Evolutionary conservation across 2,888 invertebrate genomes (phyloP).

Genomic region (Odontomyia ornata): DNA sequence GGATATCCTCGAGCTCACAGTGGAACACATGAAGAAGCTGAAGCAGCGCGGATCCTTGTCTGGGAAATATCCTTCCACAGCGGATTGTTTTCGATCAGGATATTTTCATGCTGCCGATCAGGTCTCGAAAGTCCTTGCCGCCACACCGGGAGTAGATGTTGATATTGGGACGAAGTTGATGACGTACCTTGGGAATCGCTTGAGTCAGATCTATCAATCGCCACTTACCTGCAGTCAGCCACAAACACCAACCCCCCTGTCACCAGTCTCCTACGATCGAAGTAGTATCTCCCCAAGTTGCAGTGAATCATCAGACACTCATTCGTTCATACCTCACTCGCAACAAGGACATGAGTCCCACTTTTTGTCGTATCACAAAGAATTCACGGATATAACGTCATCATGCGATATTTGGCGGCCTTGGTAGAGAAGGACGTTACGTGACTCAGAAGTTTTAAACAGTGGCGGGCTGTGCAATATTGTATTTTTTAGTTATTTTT

Average conservation of each 20-base stretch:
- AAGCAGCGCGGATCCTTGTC: conserved; percentile 80
- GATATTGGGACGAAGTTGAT: conserved; percentile 84
- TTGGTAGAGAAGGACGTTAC: not conserved
- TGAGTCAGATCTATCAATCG: conserved; percentile 66
- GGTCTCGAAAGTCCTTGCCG: conserved; percentile 83
- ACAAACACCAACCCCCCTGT: not conserved
- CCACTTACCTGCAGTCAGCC: not conserved
- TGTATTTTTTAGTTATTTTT: not conserved
- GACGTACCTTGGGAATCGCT: conserved; percentile 86
- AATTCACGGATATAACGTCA: not conserved
- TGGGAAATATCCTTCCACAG: conserved; percentile 72
- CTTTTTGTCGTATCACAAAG: not conserved
- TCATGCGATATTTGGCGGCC: conserved; percentile 27
- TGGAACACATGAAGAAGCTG: conserved; percentile 82
- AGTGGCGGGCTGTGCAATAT: conserved; percentile 35
- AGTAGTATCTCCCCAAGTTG: conserved; percentile 15
- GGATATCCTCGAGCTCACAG: conserved; percentile 86
- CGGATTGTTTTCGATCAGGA: conserved; percentile 87
- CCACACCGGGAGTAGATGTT: conserved; percentile 83
- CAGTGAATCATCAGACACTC: conserved; percentile 21
- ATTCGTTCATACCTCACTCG: not conserved
- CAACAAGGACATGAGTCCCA: not conserved
- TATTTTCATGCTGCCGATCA: conserved; percentile 91
- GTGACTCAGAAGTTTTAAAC: no score
- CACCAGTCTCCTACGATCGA: conserved; percentile 8